Conservation (phyloP, 1,140 invertebrate species). For the Danaus plexippus region DNA sequence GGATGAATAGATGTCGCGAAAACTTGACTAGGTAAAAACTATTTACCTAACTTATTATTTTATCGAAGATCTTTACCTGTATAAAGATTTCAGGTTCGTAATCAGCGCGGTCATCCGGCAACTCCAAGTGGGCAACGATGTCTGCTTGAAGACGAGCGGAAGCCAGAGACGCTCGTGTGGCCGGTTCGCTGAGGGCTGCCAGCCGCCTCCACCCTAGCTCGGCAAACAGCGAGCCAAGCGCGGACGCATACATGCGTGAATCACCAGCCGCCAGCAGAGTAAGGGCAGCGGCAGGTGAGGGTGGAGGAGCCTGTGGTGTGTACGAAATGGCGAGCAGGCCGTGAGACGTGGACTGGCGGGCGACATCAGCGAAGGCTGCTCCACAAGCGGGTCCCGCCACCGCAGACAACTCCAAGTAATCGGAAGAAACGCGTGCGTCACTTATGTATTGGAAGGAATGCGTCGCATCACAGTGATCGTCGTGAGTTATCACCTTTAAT, state of each 20-base stretch:
- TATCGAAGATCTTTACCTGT: constrained; percentile 18
- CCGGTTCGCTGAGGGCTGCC: constrained; percentile 36
- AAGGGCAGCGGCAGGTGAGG: constrained; percentile 22
- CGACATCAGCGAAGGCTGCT: constrained; percentile 45
- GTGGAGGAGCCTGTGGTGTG: constrained; percentile 34
- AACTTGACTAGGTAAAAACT: no score
- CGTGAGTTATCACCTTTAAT: constrained; percentile 40
- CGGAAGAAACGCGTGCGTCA: constrained; percentile 36
- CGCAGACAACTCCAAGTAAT: constrained; percentile 43
- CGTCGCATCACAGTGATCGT: constrained; percentile 40
- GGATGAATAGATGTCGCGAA: no score
- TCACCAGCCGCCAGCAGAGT: constrained; percentile 38
- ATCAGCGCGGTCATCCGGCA: constrained; percentile 32
- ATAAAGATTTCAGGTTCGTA: constrained; percentile 29
- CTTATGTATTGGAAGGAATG: constrained; percentile 41
- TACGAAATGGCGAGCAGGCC: constrained; percentile 44
- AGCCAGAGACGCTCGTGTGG: constrained; percentile 35
- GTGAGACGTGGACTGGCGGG: constrained; percentile 33
- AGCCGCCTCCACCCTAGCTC: constrained; percentile 38
- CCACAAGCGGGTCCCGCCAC: constrained; percentile 51
- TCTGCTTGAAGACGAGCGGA: constrained; percentile 29
- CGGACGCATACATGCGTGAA: constrained; percentile 21
- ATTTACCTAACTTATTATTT: no score
- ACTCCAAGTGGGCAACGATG: constrained; percentile 35
- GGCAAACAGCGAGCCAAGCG: constrained; percentile 26